phyloP scores from a whole-genome alignment of 1,140 invertebrate species.

The Neodiprion pinetum region DNA sequence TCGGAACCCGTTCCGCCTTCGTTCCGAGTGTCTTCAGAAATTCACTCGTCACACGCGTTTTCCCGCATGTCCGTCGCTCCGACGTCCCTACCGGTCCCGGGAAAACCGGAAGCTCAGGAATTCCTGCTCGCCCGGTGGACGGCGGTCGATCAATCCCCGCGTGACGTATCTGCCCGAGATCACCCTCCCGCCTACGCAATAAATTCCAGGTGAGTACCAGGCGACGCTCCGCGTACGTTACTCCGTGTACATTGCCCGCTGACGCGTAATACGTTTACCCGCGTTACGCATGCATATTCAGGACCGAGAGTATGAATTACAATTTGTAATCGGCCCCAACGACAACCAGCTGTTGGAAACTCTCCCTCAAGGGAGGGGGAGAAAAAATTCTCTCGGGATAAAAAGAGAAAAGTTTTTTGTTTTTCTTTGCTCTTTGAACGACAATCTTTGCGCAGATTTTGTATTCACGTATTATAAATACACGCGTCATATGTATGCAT shows the following conservation, averaged over 20 bases:
- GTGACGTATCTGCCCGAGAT: conserved; percentile 4
- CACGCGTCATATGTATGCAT: too few species aligned
- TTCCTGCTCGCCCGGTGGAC: neutral
- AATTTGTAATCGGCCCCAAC: neutral
- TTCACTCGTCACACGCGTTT: neutral
- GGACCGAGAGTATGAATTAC: neutral
- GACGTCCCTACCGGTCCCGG: neutral
- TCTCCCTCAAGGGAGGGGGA: too few species aligned
- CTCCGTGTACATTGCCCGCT: neutral
- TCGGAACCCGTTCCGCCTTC: conserved; percentile 1
- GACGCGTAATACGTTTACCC: neutral
- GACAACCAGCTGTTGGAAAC: too few species aligned
- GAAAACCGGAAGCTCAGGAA: too few species aligned
- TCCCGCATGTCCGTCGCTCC: neutral
- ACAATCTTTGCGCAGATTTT: too few species aligned
- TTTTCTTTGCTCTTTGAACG: too few species aligned
- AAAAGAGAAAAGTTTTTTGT: too few species aligned
- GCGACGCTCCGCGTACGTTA: neutral
- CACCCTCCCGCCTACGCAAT: neutral
- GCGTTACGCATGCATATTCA: conserved; percentile 7
- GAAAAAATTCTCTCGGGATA: too few species aligned
- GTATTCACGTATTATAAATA: too few species aligned
- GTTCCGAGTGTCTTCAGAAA: neutral
- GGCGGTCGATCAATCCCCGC: neutral
- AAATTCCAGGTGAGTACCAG: neutral